phyloP scores from a whole-genome alignment of 2,888 invertebrate species.

The Dolichopus griseipennis region DNA sequence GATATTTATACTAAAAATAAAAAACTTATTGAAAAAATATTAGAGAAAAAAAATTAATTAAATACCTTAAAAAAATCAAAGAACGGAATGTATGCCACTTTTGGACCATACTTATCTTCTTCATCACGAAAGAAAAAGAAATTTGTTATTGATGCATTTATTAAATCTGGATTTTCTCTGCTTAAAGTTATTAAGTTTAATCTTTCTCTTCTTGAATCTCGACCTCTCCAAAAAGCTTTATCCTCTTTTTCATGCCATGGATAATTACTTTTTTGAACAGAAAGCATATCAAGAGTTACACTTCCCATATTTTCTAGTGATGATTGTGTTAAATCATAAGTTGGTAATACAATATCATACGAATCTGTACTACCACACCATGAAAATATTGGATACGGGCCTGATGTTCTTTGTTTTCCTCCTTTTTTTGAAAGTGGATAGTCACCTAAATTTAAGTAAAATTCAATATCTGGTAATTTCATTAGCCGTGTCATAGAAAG shows the following conservation, averaged over 20 bases:
- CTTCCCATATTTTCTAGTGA: slow-evolving; percentile 89
- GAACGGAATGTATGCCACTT: slow-evolving; percentile 74
- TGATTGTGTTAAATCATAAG: slow-evolving; percentile 90
- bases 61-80: slow-evolving; percentile 86
- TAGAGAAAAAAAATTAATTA: background rate
- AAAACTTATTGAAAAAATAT: background rate
- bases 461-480: slow-evolving; percentile 73
- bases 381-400: slow-evolving; percentile 75
- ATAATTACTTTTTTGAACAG: slow-evolving; percentile 69
- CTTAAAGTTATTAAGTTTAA: slow-evolving; percentile 74
- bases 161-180: slow-evolving; percentile 61
- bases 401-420: slow-evolving; percentile 40
- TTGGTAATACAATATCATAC: slow-evolving; percentile 85
- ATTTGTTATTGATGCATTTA: slow-evolving; percentile 88
- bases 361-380: slow-evolving; percentile 90
- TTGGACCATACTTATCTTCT: slow-evolving; percentile 77
- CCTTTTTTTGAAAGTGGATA: slow-evolving; percentile 72
- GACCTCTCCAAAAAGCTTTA: slow-evolving; percentile 82
- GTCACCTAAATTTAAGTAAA: slow-evolving; percentile 89
- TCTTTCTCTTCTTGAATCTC: slow-evolving; percentile 81
- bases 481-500: slow-evolving; percentile 74
- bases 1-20: slow-evolving; percentile 76
- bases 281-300: slow-evolving; percentile 80
- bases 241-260: slow-evolving; percentile 66
- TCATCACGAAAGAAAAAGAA: slow-evolving; percentile 91